These are phyloP conservation scores for Chouioia cunea DNA, from an alignment of 2,888 invertebrate genomes.

Conservation along the genomic window DNA sequence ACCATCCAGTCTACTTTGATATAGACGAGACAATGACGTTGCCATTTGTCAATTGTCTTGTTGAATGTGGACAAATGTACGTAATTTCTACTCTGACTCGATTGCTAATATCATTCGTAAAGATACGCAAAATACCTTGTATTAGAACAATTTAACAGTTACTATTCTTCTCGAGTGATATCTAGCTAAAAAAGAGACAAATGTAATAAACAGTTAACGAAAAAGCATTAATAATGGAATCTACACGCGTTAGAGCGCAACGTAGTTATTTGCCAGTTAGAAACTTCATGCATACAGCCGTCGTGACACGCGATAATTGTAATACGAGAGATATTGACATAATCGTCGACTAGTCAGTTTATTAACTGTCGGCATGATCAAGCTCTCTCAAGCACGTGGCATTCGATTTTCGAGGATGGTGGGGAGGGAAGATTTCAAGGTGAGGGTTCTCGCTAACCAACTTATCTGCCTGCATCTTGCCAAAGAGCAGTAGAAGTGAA, in stretches of 20 bases:
- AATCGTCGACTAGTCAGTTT: not conserved
- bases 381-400: conserved; percentile 45
- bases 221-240: not conserved
- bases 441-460: conserved; percentile 56
- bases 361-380: conserved; percentile 11
- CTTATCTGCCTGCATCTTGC: conserved; percentile 61
- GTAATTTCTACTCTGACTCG: no score
- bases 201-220: not conserved
- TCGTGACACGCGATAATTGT: not conserved
- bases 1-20: no score
- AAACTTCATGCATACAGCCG: not conserved
- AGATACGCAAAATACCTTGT: no score
- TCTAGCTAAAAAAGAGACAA: no score
- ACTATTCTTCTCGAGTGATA: no score
- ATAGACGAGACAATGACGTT: no score
- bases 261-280: not conserved
- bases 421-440: conserved; percentile 60
- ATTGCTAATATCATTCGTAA: no score
- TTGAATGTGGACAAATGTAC: no score
- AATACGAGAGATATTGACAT: not conserved
- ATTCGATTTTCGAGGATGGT: conserved; percentile 57
- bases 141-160: no score
- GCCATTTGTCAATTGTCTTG: no score
- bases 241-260: not conserved
- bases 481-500: conserved; percentile 56